Conservation (phyloP, 35 echinoderm and acorn worm species). For the Apostichopus parvimensis region DNA sequence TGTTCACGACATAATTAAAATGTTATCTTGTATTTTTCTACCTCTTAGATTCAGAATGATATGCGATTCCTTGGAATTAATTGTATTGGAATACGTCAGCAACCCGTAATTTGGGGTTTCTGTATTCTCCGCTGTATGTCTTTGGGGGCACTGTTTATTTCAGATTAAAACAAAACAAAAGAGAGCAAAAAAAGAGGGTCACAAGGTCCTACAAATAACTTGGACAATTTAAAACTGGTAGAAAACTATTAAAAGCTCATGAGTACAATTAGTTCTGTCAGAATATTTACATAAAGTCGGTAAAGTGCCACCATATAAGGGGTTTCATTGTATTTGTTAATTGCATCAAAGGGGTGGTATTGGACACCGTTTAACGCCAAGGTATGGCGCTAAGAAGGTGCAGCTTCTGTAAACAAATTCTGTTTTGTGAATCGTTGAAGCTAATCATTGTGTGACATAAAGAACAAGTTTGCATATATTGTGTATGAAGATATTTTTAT, state of each 20-base stretch:
- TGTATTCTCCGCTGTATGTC: too few relatives aligned
- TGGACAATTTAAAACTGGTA: background rate
- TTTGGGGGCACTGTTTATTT: too few relatives aligned
- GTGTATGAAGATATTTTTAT: background rate
- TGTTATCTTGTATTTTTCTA: too few relatives aligned
- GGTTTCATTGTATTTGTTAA: background rate
- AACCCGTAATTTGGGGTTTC: too few relatives aligned
- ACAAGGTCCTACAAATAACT: too few relatives aligned
- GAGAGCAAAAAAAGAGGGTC: too few relatives aligned
- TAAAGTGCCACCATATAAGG: background rate
- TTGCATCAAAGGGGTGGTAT: constrained; percentile 9
- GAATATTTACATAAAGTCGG: background rate
- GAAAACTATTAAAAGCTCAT: constrained; percentile 20
- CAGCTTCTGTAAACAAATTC: constrained; percentile 13
- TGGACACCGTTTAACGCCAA: background rate
- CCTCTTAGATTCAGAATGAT: too few relatives aligned
- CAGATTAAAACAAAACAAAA: too few relatives aligned
- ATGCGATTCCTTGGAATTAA: too few relatives aligned
- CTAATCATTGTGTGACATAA: background rate
- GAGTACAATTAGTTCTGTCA: background rate
- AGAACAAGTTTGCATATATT: background rate
- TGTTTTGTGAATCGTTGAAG: constrained; percentile 5
- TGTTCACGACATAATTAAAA: too few relatives aligned
- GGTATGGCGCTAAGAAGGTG: constrained; percentile 22
- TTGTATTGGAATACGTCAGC: too few relatives aligned